Conservation (phyloP, 1,140 invertebrate genomes). For the Lepidurus apus region DNA sequence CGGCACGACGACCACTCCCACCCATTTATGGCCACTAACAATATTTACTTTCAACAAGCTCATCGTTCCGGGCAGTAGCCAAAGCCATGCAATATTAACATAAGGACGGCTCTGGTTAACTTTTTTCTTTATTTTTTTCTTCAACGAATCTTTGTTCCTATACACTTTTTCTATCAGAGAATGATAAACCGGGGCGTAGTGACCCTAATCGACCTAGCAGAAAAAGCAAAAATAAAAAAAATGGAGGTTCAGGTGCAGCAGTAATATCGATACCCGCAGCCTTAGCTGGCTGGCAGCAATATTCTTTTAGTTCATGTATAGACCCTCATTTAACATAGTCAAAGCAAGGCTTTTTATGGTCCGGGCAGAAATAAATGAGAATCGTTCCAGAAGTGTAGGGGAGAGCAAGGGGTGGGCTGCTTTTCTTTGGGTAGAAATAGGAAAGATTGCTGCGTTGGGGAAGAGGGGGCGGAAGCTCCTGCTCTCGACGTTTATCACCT, state of each 20-base stretch:
- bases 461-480: not conserved
- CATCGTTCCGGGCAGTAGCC: not conserved
- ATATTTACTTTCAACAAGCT: slow-evolving; percentile 16
- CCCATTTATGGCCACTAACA: not conserved
- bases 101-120: not conserved
- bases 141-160: too few relatives aligned
- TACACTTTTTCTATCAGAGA: too few relatives aligned
- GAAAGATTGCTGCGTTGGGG: not conserved
- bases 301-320: slow-evolving; percentile 9
- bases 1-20: not conserved
- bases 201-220: not conserved
- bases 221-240: not conserved
- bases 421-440: not conserved
- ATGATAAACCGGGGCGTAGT: not conserved
- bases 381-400: not conserved
- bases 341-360: not conserved
- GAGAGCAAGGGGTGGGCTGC: not conserved
- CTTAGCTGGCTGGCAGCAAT: not conserved
- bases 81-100: not conserved
- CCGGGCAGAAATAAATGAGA: not conserved
- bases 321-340: slow-evolving; percentile 10
- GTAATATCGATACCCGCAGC: not conserved
- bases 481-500: slow-evolving; percentile 6
- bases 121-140: not conserved
- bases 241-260: not conserved